A percentile compares a stretch with the other conserved stretches of the same genome.
Evolutionary conservation across 2,797 vertebrate species (phyloP).

Genomic region (Lepidocolaptes lacrymiger): DNA sequence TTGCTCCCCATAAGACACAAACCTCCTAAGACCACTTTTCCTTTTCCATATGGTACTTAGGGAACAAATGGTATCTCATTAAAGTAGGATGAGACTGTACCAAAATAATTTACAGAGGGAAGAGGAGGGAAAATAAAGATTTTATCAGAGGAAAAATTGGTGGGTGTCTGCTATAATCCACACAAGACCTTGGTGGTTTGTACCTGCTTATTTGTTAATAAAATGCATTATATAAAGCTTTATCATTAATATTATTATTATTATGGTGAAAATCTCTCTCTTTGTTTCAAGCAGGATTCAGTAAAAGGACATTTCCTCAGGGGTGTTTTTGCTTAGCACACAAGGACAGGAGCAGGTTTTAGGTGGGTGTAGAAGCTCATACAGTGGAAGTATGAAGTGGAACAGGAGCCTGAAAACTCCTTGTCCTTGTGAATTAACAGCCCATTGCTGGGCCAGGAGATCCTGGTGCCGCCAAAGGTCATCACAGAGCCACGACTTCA

Average conservation of each 20-base stretch:
- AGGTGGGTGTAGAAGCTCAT: rapidly evolving
- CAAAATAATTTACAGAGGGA: not conserved
- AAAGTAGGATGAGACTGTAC: not conserved
- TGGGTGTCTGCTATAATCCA: not conserved
- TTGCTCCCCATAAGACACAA: not conserved
- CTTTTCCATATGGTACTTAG: not conserved
- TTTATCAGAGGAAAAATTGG: not conserved
- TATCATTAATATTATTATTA: not conserved
- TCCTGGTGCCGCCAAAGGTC: not conserved
- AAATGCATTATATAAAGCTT: not conserved
- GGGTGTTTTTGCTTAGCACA: not conserved
- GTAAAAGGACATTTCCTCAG: not conserved
- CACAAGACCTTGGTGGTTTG: not conserved
- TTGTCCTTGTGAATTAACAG: not conserved
- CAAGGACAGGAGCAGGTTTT: not conserved
- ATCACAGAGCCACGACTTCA: not conserved
- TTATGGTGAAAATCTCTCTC: not conserved
- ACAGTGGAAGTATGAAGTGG: no score
- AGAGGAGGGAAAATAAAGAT: not conserved
- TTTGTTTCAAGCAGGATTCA: not conserved
- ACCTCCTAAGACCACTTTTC: not conserved
- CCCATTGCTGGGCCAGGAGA: not conserved
- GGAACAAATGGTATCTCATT: not conserved
- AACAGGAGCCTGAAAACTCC: not conserved
- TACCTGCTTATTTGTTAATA: not conserved